Evolutionary conservation across 1,140 invertebrate genomes (phyloP).

Genomic region (honey bee (Apis mellifera)): DNA sequence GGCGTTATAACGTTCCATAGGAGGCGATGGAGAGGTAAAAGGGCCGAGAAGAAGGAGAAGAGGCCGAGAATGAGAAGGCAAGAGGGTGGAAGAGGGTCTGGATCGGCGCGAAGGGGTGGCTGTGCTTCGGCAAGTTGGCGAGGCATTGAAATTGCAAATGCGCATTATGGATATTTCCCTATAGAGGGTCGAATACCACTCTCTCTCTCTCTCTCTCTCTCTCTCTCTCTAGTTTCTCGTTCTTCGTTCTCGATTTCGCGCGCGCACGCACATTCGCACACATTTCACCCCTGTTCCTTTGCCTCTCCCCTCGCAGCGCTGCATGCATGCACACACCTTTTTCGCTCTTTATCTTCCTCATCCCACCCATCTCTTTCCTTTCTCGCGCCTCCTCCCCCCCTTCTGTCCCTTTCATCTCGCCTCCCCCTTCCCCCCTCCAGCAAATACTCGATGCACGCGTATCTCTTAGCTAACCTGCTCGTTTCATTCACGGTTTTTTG

Average conservation of each 20-base stretch:
- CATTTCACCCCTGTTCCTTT: not conserved
- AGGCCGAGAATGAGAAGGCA: not conserved
- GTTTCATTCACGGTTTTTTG: not conserved
- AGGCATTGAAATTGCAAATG: conserved; percentile 82
- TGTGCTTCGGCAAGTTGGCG: conserved; percentile 67
- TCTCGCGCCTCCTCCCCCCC: conserved; percentile 13
- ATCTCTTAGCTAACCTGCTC: not conserved
- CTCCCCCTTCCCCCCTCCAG: not conserved
- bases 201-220: conserved; percentile 11
- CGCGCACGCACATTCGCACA: not conserved
- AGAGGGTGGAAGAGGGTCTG: conserved; percentile 53
- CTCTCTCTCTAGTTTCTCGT: not conserved
- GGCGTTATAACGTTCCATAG: conserved; percentile 51
- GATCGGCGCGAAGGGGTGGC: conserved; percentile 58
- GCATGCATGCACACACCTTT: conserved; percentile 50
- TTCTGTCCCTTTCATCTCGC: conserved; percentile 34
- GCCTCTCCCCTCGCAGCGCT: conserved; percentile 50
- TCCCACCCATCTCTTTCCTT: conserved; percentile 36
- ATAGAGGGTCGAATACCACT: conserved; percentile 73
- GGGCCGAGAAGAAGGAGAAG: not conserved
- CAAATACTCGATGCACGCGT: conserved; percentile 27
- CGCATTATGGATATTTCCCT: conserved; percentile 82
- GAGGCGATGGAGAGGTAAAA: conserved; percentile 11
- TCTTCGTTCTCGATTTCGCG: conserved; percentile 8
- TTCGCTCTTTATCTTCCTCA: conserved; percentile 43